Conservation (phyloP, 2,888 invertebrate species). For the Cetonia aurata region DNA sequence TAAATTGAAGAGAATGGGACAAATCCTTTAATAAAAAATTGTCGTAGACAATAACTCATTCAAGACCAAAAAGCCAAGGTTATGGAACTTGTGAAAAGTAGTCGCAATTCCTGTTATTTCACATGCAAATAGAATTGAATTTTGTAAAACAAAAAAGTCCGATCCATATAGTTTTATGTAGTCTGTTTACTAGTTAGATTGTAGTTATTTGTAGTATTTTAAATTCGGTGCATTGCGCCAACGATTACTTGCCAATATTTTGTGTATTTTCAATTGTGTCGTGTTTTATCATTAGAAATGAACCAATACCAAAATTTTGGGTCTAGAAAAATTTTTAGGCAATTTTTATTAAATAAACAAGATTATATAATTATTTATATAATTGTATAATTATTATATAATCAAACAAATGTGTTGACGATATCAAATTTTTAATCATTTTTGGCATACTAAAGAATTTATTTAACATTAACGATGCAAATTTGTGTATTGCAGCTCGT, state of each 20-base stretch:
- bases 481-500: background rate
- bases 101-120: background rate
- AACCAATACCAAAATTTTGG: background rate
- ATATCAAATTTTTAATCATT: background rate
- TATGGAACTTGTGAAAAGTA: constrained; percentile 5
- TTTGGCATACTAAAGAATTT: constrained; percentile 1
- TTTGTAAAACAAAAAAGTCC: constrained; percentile 12
- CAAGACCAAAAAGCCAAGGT: background rate
- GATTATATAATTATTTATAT: too few species aligned
- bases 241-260: constrained; percentile 24
- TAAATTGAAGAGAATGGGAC: too few species aligned
- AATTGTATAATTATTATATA: too few species aligned
- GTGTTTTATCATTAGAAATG: background rate
- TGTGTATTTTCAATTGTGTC: background rate
- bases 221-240: background rate
- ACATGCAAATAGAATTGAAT: constrained; percentile 3
- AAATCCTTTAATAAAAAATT: background rate
- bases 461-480: background rate
- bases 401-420: background rate
- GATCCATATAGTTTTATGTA: constrained; percentile 14
- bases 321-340: background rate
- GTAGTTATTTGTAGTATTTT: constrained; percentile 1
- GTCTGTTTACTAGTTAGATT: constrained; percentile 3
- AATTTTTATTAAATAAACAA: constrained; percentile 2
- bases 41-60: background rate